Evolutionary conservation across 2,797 vertebrate genomes (phyloP), one percentile per base, ranked within the genome.

Genomic region (Darevskia nairensis): DNA sequence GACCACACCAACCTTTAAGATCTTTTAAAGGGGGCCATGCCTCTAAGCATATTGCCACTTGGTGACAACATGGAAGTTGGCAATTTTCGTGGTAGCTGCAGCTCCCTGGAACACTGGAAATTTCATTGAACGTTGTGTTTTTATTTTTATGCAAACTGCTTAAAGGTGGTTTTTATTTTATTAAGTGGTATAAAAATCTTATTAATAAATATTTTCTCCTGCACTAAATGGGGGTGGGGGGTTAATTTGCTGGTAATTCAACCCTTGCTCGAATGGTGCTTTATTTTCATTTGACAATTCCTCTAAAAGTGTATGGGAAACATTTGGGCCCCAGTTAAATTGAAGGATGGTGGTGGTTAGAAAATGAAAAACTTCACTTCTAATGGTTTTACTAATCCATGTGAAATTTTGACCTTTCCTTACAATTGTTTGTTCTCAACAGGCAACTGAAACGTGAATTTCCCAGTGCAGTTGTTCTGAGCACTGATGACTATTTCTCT

Each of bases 401-500:
- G 6, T 25, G 91, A 80, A 93, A 44, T 11, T 2, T 80, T 84
- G 25, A 17, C 4, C 80, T 59, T 66, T 21, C 11, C 44, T 81
- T 81, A 15, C 17, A 27, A 29, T 35, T 76, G 84, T 80, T 88
- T 50, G 75, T 23, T 64, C 77, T 59, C 71, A 86, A 50, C 90
- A 98, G 97, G 89, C 95, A 97, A 80, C 86, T 98, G 94, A 97
- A 97, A 86, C 90, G 10, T 74, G 96, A 97, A 82, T 93, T 92
- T 86, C 97, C 97, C 74, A 80, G 92, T 74, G 97, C 97, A 44
- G 90, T 96, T 74, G 93, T 98, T 89, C 96, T 98, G 87, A 97
- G 97, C 91, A 97, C 97, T 0, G 97, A 98, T n/a, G 97, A 97
- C 85, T 97, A 93, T 90, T 97, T 96, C 92, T 94, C 96, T 68